phyloP scores from a whole-genome alignment of 2,888 invertebrate species.

The Pharmacophagus antenor region DNA sequence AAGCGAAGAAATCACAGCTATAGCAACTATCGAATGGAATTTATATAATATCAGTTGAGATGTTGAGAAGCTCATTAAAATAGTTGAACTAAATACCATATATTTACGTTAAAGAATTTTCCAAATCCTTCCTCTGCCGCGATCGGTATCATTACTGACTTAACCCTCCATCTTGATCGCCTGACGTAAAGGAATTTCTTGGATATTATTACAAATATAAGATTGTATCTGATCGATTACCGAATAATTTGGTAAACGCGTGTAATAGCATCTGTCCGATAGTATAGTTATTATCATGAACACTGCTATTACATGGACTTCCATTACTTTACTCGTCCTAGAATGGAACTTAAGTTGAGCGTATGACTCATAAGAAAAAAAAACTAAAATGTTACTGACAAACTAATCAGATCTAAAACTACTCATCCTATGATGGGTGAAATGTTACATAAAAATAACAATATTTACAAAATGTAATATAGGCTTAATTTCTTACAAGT shows the following conservation, averaged over 20 bases:
- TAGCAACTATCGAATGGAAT: constrained; percentile 19
- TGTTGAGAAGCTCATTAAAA: constrained; percentile 26
- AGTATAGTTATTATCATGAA: constrained; percentile 65
- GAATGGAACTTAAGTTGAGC: constrained; percentile 28
- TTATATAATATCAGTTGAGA: constrained; percentile 1
- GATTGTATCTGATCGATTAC: constrained; percentile 58
- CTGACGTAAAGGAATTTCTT: constrained; percentile 52
- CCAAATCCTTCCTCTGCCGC: constrained; percentile 15
- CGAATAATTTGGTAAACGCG: constrained; percentile 73
- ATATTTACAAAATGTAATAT: too few relatives aligned
- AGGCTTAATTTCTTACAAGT: too few relatives aligned
- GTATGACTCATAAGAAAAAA: constrained; percentile 19
- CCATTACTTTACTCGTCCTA: constrained; percentile 32
- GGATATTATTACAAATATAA: constrained; percentile 59
- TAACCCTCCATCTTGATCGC: constrained; percentile 34
- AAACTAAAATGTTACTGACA: too few relatives aligned
- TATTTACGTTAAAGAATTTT: constrained; percentile 21
- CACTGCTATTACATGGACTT: constrained; percentile 53
- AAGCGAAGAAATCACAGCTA: background rate
- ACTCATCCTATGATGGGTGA: too few relatives aligned
- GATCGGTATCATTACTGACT: constrained; percentile 40
- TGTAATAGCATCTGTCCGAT: constrained; percentile 71
- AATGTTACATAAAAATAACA: too few relatives aligned
- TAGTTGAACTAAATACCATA: constrained; percentile 33
- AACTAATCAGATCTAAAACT: too few relatives aligned